phyloP scores from a whole-genome alignment of 1,140 invertebrate species.

The Sweltsa coloradensis region DNA sequence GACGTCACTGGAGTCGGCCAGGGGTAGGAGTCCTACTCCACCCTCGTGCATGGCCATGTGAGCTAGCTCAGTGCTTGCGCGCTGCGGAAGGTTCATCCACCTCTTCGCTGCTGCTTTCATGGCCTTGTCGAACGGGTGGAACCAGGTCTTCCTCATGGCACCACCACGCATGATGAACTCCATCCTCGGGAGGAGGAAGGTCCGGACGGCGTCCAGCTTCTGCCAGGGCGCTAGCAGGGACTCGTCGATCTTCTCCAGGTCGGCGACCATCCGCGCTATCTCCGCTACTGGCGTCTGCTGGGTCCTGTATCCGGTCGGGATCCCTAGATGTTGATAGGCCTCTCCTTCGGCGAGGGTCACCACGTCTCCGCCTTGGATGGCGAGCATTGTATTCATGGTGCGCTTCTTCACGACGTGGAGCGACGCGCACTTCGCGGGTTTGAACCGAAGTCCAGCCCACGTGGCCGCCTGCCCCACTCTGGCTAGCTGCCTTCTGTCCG shows the following conservation, averaged over 20 bases:
- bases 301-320: conserved; percentile 20
- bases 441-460: conserved; percentile 19
- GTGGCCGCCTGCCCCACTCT: conserved; percentile 6
- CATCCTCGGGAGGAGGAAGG: conserved; percentile 24
- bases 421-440: conserved; percentile 20
- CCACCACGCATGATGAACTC: conserved; percentile 22
- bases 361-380: conserved; percentile 10
- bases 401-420: conserved; percentile 16
- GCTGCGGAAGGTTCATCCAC: conserved; percentile 22
- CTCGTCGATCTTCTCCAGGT: conserved; percentile 15
- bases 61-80: conserved; percentile 21
- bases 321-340: conserved; percentile 20
- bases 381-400: conserved; percentile 5
- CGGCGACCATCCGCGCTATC: conserved; percentile 12
- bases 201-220: conserved; percentile 25
- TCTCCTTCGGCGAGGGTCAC: conserved; percentile 14
- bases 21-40: no score
- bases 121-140: conserved; percentile 15
- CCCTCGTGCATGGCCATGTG: conserved; percentile 16
- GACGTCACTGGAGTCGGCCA: no score
- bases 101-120: conserved; percentile 19
- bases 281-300: conserved; percentile 17
- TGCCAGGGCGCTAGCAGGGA: conserved; percentile 28
- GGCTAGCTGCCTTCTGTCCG: conserved; percentile 14
- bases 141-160: conserved; percentile 14